phyloP scores from a whole-genome alignment of 2,113 vertebrate species.

The Monopterus albus region DNA sequence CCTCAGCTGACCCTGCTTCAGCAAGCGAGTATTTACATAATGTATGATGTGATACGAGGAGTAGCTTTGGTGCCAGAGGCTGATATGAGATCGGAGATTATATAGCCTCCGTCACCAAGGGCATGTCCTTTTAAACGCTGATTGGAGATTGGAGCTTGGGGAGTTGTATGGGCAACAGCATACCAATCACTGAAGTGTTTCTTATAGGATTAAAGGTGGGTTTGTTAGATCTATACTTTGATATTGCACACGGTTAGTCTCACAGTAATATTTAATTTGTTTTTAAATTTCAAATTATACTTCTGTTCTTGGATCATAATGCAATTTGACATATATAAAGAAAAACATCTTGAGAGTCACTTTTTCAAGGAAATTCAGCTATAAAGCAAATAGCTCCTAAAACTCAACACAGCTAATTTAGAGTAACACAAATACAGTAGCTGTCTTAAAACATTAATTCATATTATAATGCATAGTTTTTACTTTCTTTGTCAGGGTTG shows the following conservation, averaged over 20 bases:
- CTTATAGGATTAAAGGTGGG: slow-evolving; percentile 9
- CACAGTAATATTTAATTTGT: neutral
- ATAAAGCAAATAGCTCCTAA: too few relatives aligned
- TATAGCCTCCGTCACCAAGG: slow-evolving; percentile 43
- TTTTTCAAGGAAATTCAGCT: too few relatives aligned
- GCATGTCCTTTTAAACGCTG: slow-evolving; percentile 37
- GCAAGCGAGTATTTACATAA: slow-evolving; percentile 62
- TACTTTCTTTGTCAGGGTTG: too few relatives aligned
- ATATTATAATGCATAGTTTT: too few relatives aligned
- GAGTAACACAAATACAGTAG: too few relatives aligned
- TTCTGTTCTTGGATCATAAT: too few relatives aligned
- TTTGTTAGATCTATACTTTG: neutral
- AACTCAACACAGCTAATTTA: too few relatives aligned
- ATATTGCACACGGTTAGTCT: neutral
- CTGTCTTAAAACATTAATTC: too few relatives aligned
- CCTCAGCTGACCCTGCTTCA: slow-evolving; percentile 57
- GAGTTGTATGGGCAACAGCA: slow-evolving; percentile 8
- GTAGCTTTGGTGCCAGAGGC: slow-evolving; percentile 37
- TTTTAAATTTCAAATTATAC: too few relatives aligned
- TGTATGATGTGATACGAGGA: slow-evolving; percentile 36
- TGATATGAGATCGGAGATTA: slow-evolving; percentile 45
- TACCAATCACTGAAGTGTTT: slow-evolving; percentile 28
- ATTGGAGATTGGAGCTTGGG: slow-evolving; percentile 16
- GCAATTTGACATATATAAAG: too few relatives aligned
- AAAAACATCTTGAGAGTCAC: too few relatives aligned